Percentiles rank a stretch among this genome's conserved stretches.
phyloP scores from a whole-genome alignment of 2,888 invertebrate genomes.

The Andrena chrysosceles region DNA sequence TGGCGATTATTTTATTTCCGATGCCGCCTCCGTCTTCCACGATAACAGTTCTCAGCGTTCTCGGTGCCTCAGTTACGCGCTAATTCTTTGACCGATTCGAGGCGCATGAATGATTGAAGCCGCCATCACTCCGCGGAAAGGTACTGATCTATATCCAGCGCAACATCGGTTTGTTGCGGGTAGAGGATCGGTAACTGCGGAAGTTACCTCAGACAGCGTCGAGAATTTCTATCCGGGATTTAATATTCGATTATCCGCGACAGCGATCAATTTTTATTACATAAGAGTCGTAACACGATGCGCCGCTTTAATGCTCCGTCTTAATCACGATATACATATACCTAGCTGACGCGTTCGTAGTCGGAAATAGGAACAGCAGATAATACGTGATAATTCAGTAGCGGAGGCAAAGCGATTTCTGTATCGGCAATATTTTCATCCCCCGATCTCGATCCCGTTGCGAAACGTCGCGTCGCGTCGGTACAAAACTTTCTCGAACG shows the following conservation, averaged over 20 bases:
- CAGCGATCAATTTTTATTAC: not conserved
- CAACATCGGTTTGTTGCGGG: not conserved
- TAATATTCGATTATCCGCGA: not conserved
- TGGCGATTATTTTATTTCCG: constrained; percentile 27
- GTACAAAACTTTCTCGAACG: not conserved
- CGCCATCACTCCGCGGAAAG: not conserved
- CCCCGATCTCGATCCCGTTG: not conserved
- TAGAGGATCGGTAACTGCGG: not conserved
- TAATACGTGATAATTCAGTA: too few relatives aligned
- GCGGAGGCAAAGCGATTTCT: too few relatives aligned
- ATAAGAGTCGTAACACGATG: not conserved
- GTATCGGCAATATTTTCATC: too few relatives aligned
- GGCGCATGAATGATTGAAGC: not conserved
- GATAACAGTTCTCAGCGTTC: not conserved
- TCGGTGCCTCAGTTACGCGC: not conserved
- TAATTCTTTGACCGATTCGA: constrained; percentile 8
- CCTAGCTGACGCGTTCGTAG: too few relatives aligned
- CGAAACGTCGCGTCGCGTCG: too few relatives aligned
- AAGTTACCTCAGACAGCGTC: not conserved
- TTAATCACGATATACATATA: not conserved
- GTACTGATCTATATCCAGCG: constrained; percentile 6
- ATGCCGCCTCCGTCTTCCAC: not conserved
- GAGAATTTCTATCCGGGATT: constrained; percentile 1
- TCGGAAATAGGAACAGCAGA: too few relatives aligned
- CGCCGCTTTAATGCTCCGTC: too few relatives aligned